Conservation (phyloP, 1,140 invertebrate genomes). For the Pseudachorutes palmiensis region DNA sequence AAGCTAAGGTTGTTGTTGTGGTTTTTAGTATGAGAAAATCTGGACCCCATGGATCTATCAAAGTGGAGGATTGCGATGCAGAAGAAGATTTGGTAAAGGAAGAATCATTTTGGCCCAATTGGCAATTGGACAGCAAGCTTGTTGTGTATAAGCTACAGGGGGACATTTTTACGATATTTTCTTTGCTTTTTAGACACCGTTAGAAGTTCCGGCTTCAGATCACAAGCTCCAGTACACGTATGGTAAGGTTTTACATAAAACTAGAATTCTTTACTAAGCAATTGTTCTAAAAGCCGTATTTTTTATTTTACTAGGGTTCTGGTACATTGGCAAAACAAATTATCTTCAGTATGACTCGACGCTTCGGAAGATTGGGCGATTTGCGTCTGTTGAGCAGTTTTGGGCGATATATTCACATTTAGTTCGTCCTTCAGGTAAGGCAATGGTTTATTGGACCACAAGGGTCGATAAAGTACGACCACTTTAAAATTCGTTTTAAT, state of each 20-base stretch:
- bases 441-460: too few relatives aligned
- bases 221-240: slow-evolving; percentile 33
- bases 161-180: too few relatives aligned
- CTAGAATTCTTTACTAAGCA: neutral
- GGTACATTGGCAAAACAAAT: slow-evolving; percentile 39
- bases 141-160: too few relatives aligned
- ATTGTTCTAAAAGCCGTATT: neutral
- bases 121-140: neutral
- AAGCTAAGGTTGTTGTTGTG: too few relatives aligned
- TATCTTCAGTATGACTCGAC: slow-evolving; percentile 45
- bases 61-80: slow-evolving; percentile 35
- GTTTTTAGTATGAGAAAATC: slow-evolving; percentile 30
- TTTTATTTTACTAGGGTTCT: slow-evolving; percentile 31
- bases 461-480: neutral
- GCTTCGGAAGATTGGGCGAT: slow-evolving; percentile 71
- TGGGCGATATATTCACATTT: slow-evolving; percentile 88
- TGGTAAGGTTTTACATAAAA: too few relatives aligned
- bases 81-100: slow-evolving; percentile 37
- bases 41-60: slow-evolving; percentile 9
- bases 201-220: slow-evolving; percentile 32
- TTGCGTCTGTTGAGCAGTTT: slow-evolving; percentile 91
- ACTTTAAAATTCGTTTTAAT: slow-evolving; percentile 63
- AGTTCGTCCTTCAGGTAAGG: slow-evolving; percentile 66
- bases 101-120: neutral
- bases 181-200: slow-evolving; percentile 26